Evolutionary conservation across 1,140 invertebrate species (phyloP).

Genomic region (Drosophila tropicalis): DNA sequence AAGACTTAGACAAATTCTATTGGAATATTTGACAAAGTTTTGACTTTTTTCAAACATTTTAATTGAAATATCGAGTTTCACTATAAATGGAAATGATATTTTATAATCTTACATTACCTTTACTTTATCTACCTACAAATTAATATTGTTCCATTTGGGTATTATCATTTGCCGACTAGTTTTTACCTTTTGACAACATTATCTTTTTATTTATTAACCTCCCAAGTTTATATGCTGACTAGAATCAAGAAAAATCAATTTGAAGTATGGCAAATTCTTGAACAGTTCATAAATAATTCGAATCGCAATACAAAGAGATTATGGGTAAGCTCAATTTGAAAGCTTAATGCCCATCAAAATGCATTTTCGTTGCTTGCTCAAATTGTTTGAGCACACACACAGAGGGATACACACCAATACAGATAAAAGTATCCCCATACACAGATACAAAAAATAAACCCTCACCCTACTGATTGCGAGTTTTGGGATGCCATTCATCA

Average conservation of each 20-base stretch:
- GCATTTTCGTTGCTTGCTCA: conserved; percentile 51
- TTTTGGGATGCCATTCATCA: conserved; percentile 58
- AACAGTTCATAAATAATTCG: conserved; percentile 62
- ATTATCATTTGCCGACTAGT: too few species aligned
- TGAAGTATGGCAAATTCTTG: conserved; percentile 10
- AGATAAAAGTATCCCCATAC: neutral
- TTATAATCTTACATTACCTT: too few species aligned
- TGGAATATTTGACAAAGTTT: too few species aligned
- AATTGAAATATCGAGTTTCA: too few species aligned
- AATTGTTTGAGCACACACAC: conserved; percentile 25
- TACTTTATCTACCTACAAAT: too few species aligned
- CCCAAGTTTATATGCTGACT: neutral
- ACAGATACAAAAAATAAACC: neutral
- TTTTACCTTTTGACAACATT: too few species aligned
- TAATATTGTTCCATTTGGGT: too few species aligned
- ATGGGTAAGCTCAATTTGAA: conserved; percentile 61
- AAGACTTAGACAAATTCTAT: too few species aligned
- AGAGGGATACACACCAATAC: neutral
- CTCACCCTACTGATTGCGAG: neutral
- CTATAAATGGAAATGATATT: too few species aligned
- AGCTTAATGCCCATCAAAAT: conserved; percentile 64
- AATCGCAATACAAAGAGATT: conserved; percentile 54
- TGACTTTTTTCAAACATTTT: too few species aligned
- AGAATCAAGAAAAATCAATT: conserved; percentile 20
- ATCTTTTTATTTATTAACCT: too few species aligned